Base-by-base conservation (phyloP, 2,797 vertebrate genomes). In the Gymnodraco acuticeps region DNA sequence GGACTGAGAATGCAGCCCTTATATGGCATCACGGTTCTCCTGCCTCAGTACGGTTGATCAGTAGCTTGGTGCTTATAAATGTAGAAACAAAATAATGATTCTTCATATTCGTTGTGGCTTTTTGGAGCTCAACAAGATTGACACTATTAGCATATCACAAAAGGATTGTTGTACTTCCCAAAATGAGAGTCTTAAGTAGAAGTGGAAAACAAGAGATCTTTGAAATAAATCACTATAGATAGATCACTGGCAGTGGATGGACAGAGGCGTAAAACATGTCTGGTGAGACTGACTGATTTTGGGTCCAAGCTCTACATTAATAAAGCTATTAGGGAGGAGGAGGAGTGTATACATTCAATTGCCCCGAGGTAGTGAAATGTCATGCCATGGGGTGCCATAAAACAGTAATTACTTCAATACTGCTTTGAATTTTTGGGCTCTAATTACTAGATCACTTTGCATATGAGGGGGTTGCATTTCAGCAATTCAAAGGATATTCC, bases 371-470 rank as follows among this genome's bases (percentile, higher is more conserved):
- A 15, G 71, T 75, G 75, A 79, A 78, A 78, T 82, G 74, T 79
- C 66, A 81, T 20, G 66, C 64, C 56, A 61, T 48, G 72, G 84
- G 72, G 68, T 89, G 83, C 84, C 85, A 88, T 93, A 81, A 93
- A 94, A 86, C 51, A 84, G 80, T 92, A 92, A 94, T 94, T 94
- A 93, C 88, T 87, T 51, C 79, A 64, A 74, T 64, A 38, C 52
- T 65, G 65, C 76, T 70, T 80, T 81, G 50, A 84, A 72, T 83
- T 63, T 64, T 65, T 52, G 55, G 60, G 23, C 66, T 73, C 17
- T 88, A 83, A 91, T 92, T 79, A 75, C 73, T 55, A 10, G 33
- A 69, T 81, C 19, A 60, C 80, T 70, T 60, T 61, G 50, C 45
- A 19, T 51, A 12, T 19, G 46, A 62, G 48, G 38, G 47, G 75